Evolutionary conservation across 2,888 invertebrate species (phyloP).

Genomic region (Therioaphis trifolii): DNA sequence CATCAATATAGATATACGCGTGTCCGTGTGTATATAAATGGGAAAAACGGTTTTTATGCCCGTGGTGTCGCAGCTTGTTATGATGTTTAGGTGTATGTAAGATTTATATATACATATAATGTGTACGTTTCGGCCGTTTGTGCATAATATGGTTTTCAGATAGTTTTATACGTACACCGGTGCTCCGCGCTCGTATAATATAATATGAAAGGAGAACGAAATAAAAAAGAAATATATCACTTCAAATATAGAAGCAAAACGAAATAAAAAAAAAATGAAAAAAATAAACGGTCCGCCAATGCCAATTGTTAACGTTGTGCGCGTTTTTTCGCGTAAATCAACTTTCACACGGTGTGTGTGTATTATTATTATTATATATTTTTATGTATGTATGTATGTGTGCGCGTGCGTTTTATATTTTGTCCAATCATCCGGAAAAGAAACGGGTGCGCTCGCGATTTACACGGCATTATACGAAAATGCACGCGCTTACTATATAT

Average conservation of each 20-base stretch:
- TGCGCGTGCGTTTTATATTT: slow-evolving; percentile 1
- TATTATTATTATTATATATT: not conserved
- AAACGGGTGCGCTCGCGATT: slow-evolving; percentile 37
- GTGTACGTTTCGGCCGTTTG: not conserved
- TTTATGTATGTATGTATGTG: not conserved
- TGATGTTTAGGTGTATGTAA: not conserved
- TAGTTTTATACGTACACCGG: not conserved
- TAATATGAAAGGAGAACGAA: not conserved
- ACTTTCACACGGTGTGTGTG: slow-evolving; percentile 53
- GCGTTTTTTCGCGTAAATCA: slow-evolving; percentile 32
- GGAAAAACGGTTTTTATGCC: slow-evolving; percentile 44
- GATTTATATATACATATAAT: no score
- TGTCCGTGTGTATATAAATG: not conserved
- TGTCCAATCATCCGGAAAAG: slow-evolving; percentile 55
- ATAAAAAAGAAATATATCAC: slow-evolving; percentile 34
- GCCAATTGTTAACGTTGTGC: slow-evolving; percentile 43
- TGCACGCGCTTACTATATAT: not conserved
- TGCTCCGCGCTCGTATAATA: not conserved
- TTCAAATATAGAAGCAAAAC: not conserved
- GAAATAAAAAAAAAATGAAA: slow-evolving; percentile 2
- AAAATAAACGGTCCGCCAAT: slow-evolving; percentile 18
- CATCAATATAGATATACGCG: not conserved
- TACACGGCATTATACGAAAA: slow-evolving; percentile 37
- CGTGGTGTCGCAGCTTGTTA: not conserved
- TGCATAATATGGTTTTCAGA: not conserved